A percentile compares a stretch with the other conserved stretches of the same genome.
These are phyloP conservation scores for Drosophila mayri DNA, from an alignment of 1,140 invertebrate species.

Conservation along the genomic window DNA sequence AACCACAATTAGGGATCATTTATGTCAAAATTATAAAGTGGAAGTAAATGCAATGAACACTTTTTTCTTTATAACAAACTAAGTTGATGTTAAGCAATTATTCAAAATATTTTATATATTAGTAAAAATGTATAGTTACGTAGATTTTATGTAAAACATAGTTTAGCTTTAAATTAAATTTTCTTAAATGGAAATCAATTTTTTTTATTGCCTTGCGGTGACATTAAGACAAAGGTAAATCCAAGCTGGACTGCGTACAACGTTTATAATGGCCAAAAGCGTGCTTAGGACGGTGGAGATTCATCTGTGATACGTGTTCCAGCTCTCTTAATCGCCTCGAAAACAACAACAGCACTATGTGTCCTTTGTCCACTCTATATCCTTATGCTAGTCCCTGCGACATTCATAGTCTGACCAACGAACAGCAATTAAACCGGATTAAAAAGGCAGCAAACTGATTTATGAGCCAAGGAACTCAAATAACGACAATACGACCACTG, in stretches of 20 bases:
- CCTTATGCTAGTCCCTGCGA: slow-evolving; percentile 72
- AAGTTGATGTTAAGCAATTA: background rate
- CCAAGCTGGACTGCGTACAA: slow-evolving; percentile 55
- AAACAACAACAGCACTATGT: slow-evolving; percentile 49
- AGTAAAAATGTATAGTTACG: background rate
- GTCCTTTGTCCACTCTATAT: slow-evolving; percentile 38
- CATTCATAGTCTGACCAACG: slow-evolving; percentile 80
- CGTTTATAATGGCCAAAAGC: slow-evolving; percentile 71
- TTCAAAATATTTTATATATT: background rate
- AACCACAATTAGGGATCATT: slow-evolving; percentile 68
- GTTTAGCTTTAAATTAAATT: background rate
- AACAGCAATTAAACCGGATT: slow-evolving; percentile 84
- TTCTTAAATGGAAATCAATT: slow-evolving; percentile 1
- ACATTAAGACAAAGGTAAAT: slow-evolving; percentile 51
- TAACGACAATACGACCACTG: slow-evolving; percentile 73
- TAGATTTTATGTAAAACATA: background rate
- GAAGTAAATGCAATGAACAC: slow-evolving; percentile 1
- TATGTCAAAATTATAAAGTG: slow-evolving; percentile 39
- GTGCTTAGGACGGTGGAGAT: slow-evolving; percentile 55
- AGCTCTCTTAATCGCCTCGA: slow-evolving; percentile 70
- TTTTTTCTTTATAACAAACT: background rate
- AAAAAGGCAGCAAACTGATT: slow-evolving; percentile 83
- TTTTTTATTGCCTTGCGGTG: slow-evolving; percentile 13
- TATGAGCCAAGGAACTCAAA: slow-evolving; percentile 80
- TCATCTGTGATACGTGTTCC: slow-evolving; percentile 49